Base-by-base conservation (phyloP, 2,113 vertebrate genomes). In the Myiozetetes cayanensis region DNA sequence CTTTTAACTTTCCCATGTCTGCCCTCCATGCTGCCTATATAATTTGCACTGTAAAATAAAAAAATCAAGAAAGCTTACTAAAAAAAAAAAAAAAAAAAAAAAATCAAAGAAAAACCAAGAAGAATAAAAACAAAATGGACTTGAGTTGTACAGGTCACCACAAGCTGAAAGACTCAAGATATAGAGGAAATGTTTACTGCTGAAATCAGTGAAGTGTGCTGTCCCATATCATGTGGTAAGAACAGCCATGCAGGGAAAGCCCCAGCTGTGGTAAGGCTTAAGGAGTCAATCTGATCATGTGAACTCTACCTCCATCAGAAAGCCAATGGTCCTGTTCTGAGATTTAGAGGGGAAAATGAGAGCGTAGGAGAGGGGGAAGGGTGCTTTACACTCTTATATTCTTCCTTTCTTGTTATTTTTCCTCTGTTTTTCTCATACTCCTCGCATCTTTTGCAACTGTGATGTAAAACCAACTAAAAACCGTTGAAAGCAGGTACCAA, bases 331-430 rank as follows among this genome's bases (percentile, higher is more conserved):
- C 22, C 24, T 72, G 6, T 23, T 82, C n/a, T n/a, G 41, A 33
- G 30, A 61, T 79, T 56, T 53, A 6, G 14, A 44, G 20, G 8
- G 16, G 11, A 49, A 89, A 82, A 59, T 18, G 4, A 73, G 6
- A 31, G 39, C 6, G 12, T 12, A 6, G 19, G 5, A 4, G 28
- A 8, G 1, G 8, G 4, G 2, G 4, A 24, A 30, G 4, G 11
- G 1, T 8, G 1, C 0, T 59, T 49, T 73, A 15, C 4, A 0
- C 33, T 91, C 6, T 24, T 35, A 9, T 2, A 0, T 47, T 87
- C 7, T 41, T 66, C 6, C 9, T 72, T 78, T 37, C 55, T 35
- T 50, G 12, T 4, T 73, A 30, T 74, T 56, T 74, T 6, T 21
- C 4, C 10, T 21, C 12, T 49, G 47, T 12, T 74, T 82, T 49